Evolutionary conservation across 2,113 vertebrate genomes (phyloP).

Genomic region (Cariama cristata): DNA sequence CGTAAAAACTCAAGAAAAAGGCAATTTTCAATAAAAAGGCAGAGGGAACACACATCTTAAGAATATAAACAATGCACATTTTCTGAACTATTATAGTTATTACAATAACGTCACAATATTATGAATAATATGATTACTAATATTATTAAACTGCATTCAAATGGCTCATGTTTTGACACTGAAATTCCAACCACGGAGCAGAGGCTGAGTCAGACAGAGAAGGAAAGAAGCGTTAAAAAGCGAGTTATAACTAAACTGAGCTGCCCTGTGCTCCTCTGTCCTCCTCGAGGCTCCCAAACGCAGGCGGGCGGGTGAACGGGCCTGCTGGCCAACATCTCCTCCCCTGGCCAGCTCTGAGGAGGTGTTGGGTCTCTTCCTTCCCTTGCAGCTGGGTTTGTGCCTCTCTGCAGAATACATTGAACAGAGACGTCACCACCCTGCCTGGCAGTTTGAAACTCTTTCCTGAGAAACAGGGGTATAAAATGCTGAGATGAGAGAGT

Average conservation of each 20-base stretch:
- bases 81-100: neutral
- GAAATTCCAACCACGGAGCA: neutral
- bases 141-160: neutral
- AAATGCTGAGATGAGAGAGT: neutral
- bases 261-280: neutral
- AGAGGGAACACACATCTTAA: neutral
- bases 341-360: neutral
- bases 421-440: neutral
- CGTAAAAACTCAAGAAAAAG: neutral
- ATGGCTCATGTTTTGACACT: neutral
- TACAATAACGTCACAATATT: neutral
- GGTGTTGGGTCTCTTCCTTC: neutral
- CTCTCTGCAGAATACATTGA: neutral
- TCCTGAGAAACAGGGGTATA: neutral
- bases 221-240: neutral
- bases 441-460: neutral
- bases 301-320: neutral
- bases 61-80: neutral
- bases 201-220: neutral
- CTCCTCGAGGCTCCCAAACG: neutral
- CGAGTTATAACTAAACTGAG: neutral
- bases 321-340: neutral
- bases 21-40: neutral
- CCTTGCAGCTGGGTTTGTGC: neutral
- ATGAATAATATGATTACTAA: neutral